Percentiles rank a stretch among this genome's conserved stretches.
Conservation (phyloP, 2,888 invertebrate genomes). For the Rhogogaster chlorosoma region DNA sequence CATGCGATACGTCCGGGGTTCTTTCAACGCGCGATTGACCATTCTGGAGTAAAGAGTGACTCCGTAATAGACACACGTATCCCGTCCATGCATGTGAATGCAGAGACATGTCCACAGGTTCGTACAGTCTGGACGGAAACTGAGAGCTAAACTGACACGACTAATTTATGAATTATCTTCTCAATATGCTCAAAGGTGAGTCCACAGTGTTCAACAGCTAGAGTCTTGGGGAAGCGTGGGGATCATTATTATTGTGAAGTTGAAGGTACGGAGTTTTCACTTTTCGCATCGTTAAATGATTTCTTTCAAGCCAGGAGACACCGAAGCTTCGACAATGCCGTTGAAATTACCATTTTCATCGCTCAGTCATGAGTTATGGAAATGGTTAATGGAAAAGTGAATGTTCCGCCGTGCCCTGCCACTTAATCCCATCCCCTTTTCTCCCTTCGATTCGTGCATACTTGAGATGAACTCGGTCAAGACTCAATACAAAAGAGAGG, state of each 20-base stretch:
- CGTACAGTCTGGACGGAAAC: neutral
- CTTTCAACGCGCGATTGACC: slow-evolving; percentile 39
- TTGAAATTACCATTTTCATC: neutral
- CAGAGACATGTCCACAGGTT: neutral
- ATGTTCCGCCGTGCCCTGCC: neutral
- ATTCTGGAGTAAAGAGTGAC: neutral
- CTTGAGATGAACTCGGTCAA: slow-evolving; percentile 1
- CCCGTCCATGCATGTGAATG: neutral
- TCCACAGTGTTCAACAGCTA: neutral
- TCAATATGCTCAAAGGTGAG: slow-evolving; percentile 11
- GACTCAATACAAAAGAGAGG: neutral
- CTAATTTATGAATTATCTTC: slow-evolving; percentile 41
- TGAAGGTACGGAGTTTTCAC: neutral
- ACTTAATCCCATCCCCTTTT: neutral
- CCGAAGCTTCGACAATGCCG: neutral
- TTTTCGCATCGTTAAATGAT: neutral
- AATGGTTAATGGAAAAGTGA: slow-evolving; percentile 10
- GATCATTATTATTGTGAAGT: neutral
- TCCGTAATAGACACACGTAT: neutral
- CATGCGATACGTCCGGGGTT: slow-evolving; percentile 46
- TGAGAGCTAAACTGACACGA: slow-evolving; percentile 24
- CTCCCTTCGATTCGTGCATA: neutral
- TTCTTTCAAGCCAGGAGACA: neutral
- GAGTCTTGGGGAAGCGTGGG: neutral
- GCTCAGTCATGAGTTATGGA: neutral